These are phyloP conservation scores for Choloepus hoffmanni DNA, from an alignment of 2,113 vertebrate genomes.

Conservation along the genomic window DNA sequence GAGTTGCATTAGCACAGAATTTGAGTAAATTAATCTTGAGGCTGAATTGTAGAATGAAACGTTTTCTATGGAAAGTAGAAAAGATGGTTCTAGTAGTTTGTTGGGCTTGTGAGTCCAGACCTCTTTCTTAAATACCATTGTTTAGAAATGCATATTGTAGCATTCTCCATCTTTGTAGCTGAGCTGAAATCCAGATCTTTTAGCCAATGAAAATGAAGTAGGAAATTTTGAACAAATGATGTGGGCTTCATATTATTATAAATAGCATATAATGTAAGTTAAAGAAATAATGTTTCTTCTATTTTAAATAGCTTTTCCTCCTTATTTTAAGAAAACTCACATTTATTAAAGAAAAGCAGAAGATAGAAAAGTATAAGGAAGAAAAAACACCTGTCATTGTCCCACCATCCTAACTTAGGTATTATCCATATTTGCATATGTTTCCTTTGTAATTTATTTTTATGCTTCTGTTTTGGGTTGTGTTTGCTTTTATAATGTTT, in stretches of 20 bases:
- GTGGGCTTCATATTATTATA: neutral
- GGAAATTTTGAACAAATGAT: neutral
- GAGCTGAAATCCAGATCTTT: constrained; percentile 19
- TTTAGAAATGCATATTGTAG: neutral
- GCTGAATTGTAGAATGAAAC: constrained; percentile 13
- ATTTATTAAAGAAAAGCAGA: constrained; percentile 24
- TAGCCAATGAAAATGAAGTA: constrained; percentile 43
- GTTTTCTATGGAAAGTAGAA: constrained; percentile 36
- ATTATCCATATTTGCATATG: neutral
- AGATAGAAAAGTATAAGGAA: neutral
- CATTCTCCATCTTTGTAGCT: constrained; percentile 21
- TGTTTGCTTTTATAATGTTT: neutral
- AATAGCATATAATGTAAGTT: neutral
- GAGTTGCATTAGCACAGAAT: constrained; percentile 30
- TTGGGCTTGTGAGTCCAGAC: neutral
- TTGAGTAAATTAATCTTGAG: constrained; percentile 48
- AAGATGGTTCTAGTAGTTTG: neutral
- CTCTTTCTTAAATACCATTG: neutral
- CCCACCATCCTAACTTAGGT: neutral
- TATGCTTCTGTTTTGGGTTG: neutral
- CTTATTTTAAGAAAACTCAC: constrained; percentile 24
- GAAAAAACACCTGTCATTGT: neutral
- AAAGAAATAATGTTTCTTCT: constrained; percentile 38
- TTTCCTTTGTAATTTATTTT: neutral
- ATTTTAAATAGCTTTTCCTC: neutral